Base-by-base conservation (phyloP, 2,888 invertebrate species). In the Desoria tigrina region DNA sequence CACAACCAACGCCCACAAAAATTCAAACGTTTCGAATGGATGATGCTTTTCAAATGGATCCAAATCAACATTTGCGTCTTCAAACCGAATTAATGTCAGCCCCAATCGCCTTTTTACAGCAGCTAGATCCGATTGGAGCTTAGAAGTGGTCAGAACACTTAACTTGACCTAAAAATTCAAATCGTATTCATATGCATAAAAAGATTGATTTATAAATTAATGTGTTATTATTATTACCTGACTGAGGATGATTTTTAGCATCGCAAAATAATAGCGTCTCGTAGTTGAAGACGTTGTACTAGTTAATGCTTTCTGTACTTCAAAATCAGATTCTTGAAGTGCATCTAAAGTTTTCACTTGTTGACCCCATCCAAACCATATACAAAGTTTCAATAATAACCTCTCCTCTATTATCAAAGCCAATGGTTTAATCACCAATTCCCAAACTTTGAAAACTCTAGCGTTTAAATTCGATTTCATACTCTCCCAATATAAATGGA, bases 31-130 rank as follows among this genome's bases (percentile, higher is more conserved):
- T 82, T 97, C 96, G 81, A 96, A 96, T 61, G 90, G 90, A 83
- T 96, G 93, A 77, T 86, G 86, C 76, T 91, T 87, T 57, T 87
- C 85, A 80, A 94, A 97, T 1, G 92, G 90, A 79, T 94, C 90
- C 72, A 99, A 83, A 78, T 94, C 92, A 16, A 99, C 92, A 49
- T 90, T 86, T 16, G 97, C 98, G 81, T 98, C 95, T 82, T 98
- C 98, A 82, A 99, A 99, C 79, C 91, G 90, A 75, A 98, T 90
- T 64, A 99, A 84, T 50, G 92, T 93, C 50, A 97, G 83, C 1
- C 93, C 92, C 61, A 94, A 84, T 70, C 89, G 87, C 68, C 90
- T 86, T 83, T 97, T 97, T 62, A 96, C 87, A 69, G 84, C 84
- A 68, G 86, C 85, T 69, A 98, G 84, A 77, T 90, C 88, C 0